Conservation (phyloP, 2,113 vertebrate species). For the Hyaena hyaena region DNA sequence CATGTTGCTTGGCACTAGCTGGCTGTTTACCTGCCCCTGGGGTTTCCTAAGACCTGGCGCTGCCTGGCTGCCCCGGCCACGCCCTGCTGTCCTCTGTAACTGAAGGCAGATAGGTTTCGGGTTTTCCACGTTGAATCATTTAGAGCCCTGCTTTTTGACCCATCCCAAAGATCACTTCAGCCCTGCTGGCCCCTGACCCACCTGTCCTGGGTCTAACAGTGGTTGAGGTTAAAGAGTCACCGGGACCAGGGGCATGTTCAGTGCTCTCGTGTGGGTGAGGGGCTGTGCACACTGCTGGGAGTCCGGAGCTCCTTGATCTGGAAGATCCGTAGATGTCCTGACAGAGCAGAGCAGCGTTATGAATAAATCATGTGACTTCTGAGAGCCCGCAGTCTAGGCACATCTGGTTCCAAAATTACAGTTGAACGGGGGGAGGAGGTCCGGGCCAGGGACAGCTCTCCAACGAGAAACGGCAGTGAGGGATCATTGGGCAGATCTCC, state of each 20-base stretch:
- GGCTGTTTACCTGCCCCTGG: conserved; percentile 68
- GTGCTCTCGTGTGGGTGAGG: background rate
- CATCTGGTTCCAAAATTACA: conserved; percentile 51
- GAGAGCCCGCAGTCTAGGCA: conserved; percentile 42
- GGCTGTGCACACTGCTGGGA: background rate
- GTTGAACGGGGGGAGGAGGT: background rate
- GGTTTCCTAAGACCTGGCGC: conserved; percentile 63
- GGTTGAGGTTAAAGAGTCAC: background rate
- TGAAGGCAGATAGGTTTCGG: conserved; percentile 75
- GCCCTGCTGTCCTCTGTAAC: conserved; percentile 71
- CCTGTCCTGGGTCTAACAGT: background rate
- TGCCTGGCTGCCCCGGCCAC: conserved; percentile 52
- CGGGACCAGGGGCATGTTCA: background rate
- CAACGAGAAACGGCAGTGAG: background rate
- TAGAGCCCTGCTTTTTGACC: conserved; percentile 72
- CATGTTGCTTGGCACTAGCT: background rate
- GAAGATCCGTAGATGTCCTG: conserved; percentile 11
- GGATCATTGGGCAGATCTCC: background rate
- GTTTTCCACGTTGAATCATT: conserved; percentile 82
- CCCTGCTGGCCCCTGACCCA: conserved; percentile 24
- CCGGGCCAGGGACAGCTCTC: background rate
- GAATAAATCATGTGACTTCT: conserved; percentile 63
- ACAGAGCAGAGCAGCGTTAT: background rate
- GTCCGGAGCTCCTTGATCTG: conserved; percentile 61
- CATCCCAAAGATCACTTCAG: conserved; percentile 25